Conservation (phyloP, 1,140 invertebrate genomes). For the Cardiocondyla obscurior region DNA sequence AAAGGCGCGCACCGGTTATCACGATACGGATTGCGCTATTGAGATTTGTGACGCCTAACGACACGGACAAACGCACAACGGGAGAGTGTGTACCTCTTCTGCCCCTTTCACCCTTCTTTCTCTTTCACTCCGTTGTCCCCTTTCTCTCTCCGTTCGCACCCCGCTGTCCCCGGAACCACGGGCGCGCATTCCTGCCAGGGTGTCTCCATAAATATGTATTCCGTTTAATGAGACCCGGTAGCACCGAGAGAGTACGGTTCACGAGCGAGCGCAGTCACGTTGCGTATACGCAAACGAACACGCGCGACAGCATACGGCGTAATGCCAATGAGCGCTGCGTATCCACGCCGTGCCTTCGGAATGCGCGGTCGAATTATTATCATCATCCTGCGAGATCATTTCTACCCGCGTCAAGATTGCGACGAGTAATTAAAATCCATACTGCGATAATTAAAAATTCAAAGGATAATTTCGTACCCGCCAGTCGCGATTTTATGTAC, state of each 20-base stretch:
- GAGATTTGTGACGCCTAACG: slow-evolving; percentile 69
- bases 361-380: slow-evolving; percentile 46
- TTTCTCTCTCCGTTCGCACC: slow-evolving; percentile 1
- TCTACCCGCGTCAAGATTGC: not conserved
- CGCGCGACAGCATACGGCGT: slow-evolving; percentile 39
- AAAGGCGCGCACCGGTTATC: slow-evolving; percentile 64
- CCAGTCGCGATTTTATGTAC: not conserved
- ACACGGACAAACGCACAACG: slow-evolving; percentile 54
- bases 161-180: slow-evolving; percentile 25
- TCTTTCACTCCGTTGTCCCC: not conserved
- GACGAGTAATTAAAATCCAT: not conserved
- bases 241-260: slow-evolving; percentile 55
- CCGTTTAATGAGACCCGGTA: slow-evolving; percentile 69
- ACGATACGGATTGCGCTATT: slow-evolving; percentile 64
- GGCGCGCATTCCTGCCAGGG: slow-evolving; percentile 52
- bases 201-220: slow-evolving; percentile 72
- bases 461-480: not conserved
- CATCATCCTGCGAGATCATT: slow-evolving; percentile 2
- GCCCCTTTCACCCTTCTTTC: not conserved
- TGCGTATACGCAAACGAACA: slow-evolving; percentile 42
- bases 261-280: slow-evolving; percentile 59
- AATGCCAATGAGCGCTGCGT: slow-evolving; percentile 61
- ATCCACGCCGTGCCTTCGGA: slow-evolving; percentile 48
- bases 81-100: slow-evolving; percentile 8
- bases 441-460: not conserved